Percentiles rank a stretch among this genome's conserved stretches.
phyloP scores from a whole-genome alignment of 2,113 vertebrate species.

The Oplegnathus fasciatus region DNA sequence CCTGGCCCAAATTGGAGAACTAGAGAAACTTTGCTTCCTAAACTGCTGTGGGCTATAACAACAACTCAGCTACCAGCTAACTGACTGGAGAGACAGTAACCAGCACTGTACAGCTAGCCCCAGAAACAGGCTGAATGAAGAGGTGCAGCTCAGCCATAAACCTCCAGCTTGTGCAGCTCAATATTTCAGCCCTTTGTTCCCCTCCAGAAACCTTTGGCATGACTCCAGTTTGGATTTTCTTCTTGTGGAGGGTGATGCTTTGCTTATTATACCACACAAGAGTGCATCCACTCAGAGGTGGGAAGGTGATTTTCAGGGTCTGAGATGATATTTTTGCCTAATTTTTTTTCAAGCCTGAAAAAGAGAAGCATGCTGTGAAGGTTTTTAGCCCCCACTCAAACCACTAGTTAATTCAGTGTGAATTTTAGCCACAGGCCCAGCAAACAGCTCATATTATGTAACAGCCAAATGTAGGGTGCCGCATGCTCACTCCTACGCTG shows the following conservation, averaged over 20 bases:
- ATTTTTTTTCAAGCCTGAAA: constrained; percentile 18
- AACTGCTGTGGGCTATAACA: neutral
- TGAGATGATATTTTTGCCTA: constrained; percentile 24
- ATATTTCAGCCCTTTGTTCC: constrained; percentile 16
- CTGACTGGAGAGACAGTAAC: constrained; percentile 2
- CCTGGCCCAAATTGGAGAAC: neutral
- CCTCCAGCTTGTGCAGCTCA: constrained; percentile 20
- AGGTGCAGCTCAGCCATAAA: constrained; percentile 38
- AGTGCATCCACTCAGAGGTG: constrained; percentile 39
- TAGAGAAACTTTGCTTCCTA: neutral
- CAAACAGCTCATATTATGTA: constrained; percentile 70
- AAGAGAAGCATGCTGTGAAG: constrained; percentile 24
- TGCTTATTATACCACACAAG: constrained; percentile 16
- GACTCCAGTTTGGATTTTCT: constrained; percentile 49
- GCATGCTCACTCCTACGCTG: constrained; percentile 69
- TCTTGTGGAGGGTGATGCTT: constrained; percentile 25
- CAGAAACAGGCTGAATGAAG: constrained; percentile 29
- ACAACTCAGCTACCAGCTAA: neutral
- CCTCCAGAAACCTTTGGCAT: constrained; percentile 26
- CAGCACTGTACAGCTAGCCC: constrained; percentile 8
- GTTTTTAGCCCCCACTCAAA: constrained; percentile 37
- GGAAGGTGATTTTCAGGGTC: constrained; percentile 34
- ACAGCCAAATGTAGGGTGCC: constrained; percentile 63
- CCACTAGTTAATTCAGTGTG: constrained; percentile 61
- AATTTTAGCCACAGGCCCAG: constrained; percentile 61